Base-by-base conservation (phyloP, 2,888 invertebrate genomes). In the Megaustenia siamemsis region DNA sequence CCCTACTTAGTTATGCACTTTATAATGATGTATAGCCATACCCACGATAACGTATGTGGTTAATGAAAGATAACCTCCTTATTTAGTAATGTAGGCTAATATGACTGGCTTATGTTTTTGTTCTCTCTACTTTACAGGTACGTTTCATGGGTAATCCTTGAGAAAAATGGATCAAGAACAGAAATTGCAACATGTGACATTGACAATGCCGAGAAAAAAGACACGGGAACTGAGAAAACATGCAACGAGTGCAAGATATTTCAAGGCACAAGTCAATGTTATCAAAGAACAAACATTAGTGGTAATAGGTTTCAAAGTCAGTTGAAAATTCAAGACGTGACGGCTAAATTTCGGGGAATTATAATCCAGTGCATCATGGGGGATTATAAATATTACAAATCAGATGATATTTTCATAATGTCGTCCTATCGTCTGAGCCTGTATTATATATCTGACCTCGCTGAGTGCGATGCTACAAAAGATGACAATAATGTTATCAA, bases 361-460 rank as follows among this genome's bases (percentile, higher is more conserved):
- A 18, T 73, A 12, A 73, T 73, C 43, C 49, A 73, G 35, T 73
- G 73, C 28, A 45, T 73, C 6, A 32, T 73, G 32, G 71, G 28
- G 0, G 71, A 73, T 4, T 18, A 6, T 0, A 6, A 18, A 1
- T 32, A 28, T 73, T 10, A 32, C 4, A 21, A 73, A 0, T 4
- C 28, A 3, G 10, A 45, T 6, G 49, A 73, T 3, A 49, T 32
- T 3, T 6, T 49, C 2, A 73, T 73, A 15, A 73, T 73, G 73
- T 0, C 18, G 15, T 32, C 73, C 6, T 73, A 32, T 35, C 15
- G 0, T 28, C 0, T 73, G 28, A 73, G 32, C 49, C 5, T 73
- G 49, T 73, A 35, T n/a, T 18, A 21, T 4, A 0, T 49, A 28
- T 35, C 73, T 0, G 12, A 45, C 8, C 12, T 8, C 1, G 49